Conservation (phyloP, 2,113 vertebrate genomes). For the Columba livia region DNA sequence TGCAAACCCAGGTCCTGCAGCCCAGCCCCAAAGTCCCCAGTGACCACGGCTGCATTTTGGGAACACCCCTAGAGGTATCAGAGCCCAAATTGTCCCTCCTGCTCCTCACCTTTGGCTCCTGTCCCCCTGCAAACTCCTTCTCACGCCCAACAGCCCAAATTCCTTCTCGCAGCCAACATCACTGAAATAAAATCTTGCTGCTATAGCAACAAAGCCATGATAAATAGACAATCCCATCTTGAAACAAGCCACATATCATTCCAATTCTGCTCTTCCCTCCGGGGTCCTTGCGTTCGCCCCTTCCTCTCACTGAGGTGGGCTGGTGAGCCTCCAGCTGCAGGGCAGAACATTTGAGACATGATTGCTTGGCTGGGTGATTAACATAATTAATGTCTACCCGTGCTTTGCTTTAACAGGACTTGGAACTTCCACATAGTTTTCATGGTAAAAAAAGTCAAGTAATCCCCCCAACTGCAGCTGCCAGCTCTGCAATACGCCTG, state of each 20-base stretch:
- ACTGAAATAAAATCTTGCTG: neutral
- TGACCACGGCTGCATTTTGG: fast-evolving
- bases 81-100: neutral
- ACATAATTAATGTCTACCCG: fast-evolving
- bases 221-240: neutral
- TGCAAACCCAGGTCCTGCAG: neutral
- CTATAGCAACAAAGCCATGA: neutral
- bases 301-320: too few species aligned
- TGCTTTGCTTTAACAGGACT: neutral
- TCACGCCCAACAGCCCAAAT: neutral
- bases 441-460: too few species aligned
- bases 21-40: neutral
- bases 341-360: fast-evolving
- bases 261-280: neutral
- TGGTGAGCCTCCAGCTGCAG: neutral
- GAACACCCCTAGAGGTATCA: neutral
- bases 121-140: neutral
- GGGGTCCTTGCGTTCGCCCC: neutral
- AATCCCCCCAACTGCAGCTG: neutral
- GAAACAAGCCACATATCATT: neutral
- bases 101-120: neutral
- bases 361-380: neutral
- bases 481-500: neutral
- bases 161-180: neutral
- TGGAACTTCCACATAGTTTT: neutral